Conservation (phyloP, 1,140 invertebrate genomes). For the Drosophila kurseongensis region DNA sequence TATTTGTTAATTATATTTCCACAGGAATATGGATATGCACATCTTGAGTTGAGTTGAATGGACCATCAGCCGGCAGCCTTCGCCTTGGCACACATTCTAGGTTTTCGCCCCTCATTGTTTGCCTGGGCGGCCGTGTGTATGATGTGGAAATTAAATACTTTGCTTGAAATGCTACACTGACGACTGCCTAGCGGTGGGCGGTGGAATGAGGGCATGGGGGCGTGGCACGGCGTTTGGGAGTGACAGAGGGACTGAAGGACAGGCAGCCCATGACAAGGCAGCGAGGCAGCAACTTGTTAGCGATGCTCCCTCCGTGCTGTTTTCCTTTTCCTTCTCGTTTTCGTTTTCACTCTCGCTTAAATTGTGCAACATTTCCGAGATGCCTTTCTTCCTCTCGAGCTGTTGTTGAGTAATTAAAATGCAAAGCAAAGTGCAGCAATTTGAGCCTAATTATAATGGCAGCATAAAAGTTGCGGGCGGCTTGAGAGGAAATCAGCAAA, state of each 20-base stretch:
- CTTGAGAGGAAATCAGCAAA: slow-evolving; percentile 34
- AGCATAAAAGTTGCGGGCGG: slow-evolving; percentile 15
- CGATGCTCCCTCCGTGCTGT: slow-evolving; percentile 21
- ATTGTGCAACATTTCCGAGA: slow-evolving; percentile 72
- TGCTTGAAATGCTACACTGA: slow-evolving; percentile 75
- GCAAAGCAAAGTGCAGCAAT: slow-evolving; percentile 55
- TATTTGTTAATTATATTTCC: no score
- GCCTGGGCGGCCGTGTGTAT: slow-evolving; percentile 57
- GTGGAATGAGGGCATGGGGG: neutral
- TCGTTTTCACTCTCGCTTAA: slow-evolving; percentile 46
- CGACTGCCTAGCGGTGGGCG: slow-evolving; percentile 21
- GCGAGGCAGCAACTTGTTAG: slow-evolving; percentile 72
- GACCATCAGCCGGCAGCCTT: slow-evolving; percentile 59
- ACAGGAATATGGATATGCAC: neutral
- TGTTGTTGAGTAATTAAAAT: slow-evolving; percentile 69
- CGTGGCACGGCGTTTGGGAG: slow-evolving; percentile 26
- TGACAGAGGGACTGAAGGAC: slow-evolving; percentile 35
- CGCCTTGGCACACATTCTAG: slow-evolving; percentile 79
- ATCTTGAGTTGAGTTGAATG: slow-evolving; percentile 20
- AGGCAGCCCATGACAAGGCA: slow-evolving; percentile 31
- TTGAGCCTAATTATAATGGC: slow-evolving; percentile 60
- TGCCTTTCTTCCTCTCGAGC: slow-evolving; percentile 35
- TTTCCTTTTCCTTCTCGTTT: slow-evolving; percentile 26
- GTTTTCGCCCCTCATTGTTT: slow-evolving; percentile 54
- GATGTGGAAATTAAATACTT: slow-evolving; percentile 80